Percentiles rank a stretch among this genome's conserved stretches.
phyloP scores from a whole-genome alignment of 2,888 invertebrate species.

The Drosophila setosimentum region DNA sequence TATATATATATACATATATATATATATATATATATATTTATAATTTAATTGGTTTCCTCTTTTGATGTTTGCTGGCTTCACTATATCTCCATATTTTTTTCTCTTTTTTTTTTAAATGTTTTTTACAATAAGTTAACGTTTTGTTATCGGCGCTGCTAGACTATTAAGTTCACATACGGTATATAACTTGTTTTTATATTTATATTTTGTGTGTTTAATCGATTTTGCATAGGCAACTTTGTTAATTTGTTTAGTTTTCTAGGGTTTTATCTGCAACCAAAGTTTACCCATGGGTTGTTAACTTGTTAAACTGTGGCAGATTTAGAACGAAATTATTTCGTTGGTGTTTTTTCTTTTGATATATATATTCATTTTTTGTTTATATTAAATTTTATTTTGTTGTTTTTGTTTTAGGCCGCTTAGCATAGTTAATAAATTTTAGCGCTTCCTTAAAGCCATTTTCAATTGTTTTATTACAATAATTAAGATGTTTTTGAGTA shows the following conservation, averaged over 20 bases:
- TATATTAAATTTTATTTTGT: constrained; percentile 34
- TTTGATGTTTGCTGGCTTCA: constrained; percentile 37
- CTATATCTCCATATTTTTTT: constrained; percentile 30
- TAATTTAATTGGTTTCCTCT: constrained; percentile 55
- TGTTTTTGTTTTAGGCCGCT: constrained; percentile 52
- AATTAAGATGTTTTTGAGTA: constrained; percentile 67
- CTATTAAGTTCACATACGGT: constrained; percentile 42
- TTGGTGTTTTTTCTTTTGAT: constrained; percentile 38
- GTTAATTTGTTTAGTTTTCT: constrained; percentile 52
- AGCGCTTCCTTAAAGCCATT: constrained; percentile 57
- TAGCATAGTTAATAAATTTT: constrained; percentile 67
- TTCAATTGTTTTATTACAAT: constrained; percentile 70
- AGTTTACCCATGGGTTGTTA: constrained; percentile 32
- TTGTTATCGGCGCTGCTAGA: constrained; percentile 44
- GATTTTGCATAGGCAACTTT: constrained; percentile 70
- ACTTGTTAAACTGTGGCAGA: constrained; percentile 54
- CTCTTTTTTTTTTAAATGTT: constrained; percentile 8
- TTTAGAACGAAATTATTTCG: constrained; percentile 59
- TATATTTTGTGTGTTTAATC: constrained; percentile 31
- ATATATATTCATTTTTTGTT: constrained; percentile 29
- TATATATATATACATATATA: not conserved
- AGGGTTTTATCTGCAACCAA: constrained; percentile 49
- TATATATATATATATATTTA: constrained; percentile 5
- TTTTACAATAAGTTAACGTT: constrained; percentile 77
- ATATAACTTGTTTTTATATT: constrained; percentile 38